A percentile compares a stretch with the other conserved stretches of the same genome.
Evolutionary conservation across 2,888 invertebrate species (phyloP).

Genomic region (Idaea straminata): DNA sequence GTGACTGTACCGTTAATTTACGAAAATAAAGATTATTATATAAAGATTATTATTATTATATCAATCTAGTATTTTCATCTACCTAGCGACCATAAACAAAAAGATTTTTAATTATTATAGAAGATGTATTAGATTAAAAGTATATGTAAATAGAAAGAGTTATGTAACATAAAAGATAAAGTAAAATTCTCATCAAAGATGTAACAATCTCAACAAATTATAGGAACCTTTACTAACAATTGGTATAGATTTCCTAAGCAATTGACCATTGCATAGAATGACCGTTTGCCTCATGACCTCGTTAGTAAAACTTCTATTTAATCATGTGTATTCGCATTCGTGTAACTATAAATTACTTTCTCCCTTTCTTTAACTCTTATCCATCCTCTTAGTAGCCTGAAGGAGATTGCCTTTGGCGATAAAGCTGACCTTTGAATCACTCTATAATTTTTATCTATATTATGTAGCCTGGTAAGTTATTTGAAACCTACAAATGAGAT

Average conservation of each 20-base stretch:
- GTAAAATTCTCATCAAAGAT: background rate
- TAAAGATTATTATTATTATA: too few relatives aligned
- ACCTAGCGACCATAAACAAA: too few relatives aligned
- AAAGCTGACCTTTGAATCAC: background rate
- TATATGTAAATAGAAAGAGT: slow-evolving; percentile 13
- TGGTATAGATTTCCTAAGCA: background rate
- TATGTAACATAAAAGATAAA: slow-evolving; percentile 27
- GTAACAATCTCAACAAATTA: slow-evolving; percentile 1
- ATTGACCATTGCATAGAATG: slow-evolving; percentile 21
- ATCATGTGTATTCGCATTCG: slow-evolving; percentile 9
- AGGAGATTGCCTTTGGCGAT: too few relatives aligned
- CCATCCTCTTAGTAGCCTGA: too few relatives aligned
- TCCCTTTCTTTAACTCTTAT: too few relatives aligned
- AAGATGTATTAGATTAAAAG: too few relatives aligned
- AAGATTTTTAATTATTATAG: too few relatives aligned
- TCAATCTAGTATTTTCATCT: too few relatives aligned
- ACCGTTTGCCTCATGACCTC: slow-evolving; percentile 15
- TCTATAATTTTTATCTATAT: background rate
- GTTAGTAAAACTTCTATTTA: slow-evolving; percentile 11
- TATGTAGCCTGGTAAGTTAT: too few relatives aligned
- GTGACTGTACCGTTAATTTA: too few relatives aligned
- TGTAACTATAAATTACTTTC: background rate
- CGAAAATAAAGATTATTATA: too few relatives aligned
- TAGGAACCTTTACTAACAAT: slow-evolving; percentile 17
- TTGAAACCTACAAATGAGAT: too few relatives aligned